Evolutionary conservation across 2,113 vertebrate genomes (phyloP).

Genomic region (Oncorhynchus mykiss): DNA sequence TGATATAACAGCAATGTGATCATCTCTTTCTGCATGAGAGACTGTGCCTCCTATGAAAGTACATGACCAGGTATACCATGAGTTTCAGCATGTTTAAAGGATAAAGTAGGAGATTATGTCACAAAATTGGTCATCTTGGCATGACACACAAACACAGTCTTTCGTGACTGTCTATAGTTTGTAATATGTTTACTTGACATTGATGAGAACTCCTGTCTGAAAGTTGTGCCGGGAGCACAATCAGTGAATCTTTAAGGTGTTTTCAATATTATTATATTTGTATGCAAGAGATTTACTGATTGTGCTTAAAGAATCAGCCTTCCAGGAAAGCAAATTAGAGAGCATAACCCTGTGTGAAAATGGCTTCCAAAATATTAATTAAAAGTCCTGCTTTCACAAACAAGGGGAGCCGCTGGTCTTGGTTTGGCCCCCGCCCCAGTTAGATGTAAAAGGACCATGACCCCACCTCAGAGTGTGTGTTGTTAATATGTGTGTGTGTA

Average conservation of each 20-base stretch:
- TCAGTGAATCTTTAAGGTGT: constrained; percentile 44
- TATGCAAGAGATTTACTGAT: no score
- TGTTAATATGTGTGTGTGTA: neutral
- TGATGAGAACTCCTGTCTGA: constrained; percentile 24
- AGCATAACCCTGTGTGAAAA: constrained; percentile 41
- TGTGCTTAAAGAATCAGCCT: neutral
- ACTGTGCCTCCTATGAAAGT: no score
- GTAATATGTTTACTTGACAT: constrained; percentile 6
- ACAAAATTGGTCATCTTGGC: no score
- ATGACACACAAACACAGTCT: no score
- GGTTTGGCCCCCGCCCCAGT: constrained; percentile 36
- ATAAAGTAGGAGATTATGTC: no score
- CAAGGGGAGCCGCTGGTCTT: constrained; percentile 14
- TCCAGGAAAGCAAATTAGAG: constrained; percentile 51
- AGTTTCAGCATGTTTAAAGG: no score
- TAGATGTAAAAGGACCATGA: constrained; percentile 31
- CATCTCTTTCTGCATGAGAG: no score
- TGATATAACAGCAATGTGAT: no score
- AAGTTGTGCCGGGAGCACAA: constrained; percentile 37
- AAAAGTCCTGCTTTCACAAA: constrained; percentile 30
- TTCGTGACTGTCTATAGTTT: no score
- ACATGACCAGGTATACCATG: no score
- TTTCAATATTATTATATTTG: no score
- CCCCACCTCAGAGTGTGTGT: no score
- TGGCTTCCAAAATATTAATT: constrained; percentile 8